Base-by-base conservation (phyloP, 1,140 invertebrate genomes). In the Drosophila sucinea region DNA sequence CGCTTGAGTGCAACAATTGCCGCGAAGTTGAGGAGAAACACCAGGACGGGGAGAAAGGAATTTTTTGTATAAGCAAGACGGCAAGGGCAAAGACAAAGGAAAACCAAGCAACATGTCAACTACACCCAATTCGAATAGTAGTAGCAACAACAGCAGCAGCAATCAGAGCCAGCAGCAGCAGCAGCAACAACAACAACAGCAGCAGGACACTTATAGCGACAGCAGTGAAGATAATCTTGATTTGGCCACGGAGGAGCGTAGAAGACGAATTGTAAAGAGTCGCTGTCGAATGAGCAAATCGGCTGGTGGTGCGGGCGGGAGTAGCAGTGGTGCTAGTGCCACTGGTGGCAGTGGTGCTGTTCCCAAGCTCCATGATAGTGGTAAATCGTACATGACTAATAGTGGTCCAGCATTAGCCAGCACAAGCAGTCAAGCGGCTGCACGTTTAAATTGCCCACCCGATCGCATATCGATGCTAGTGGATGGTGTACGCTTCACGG, bases 401-500 rank as follows among this genome's bases (percentile, higher is more conserved):
- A 33, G 51, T 27, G 51, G 63, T 25, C 32, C 61, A 40, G 56
- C 73, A 38, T 11, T 38, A 11, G 35, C 35, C 10, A 38, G 35
- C 7, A 76, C 71, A 8, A 74, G 75, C 54, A 69, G 54, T 38
- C 67, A 60, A 4, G 70, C 68, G 10, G 70, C 68, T 3, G 81
- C 66, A 0, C 85, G 85, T 1, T 32, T 79, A 1, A 51, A 51
- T 4, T 33, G 40, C 2, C 85, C 84, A 0, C 86, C 81, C 0
- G 91, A 92, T 23, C 79, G 92, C 7, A 95, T 99, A 25, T 98
- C 97, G 1, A 93, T 99, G 29, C 96, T 99, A 17, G 98, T 99
- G 4, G 98, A 99, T 91, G 98, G 97, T 75, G 98, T 98, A 0
- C 94, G 98, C 77, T 98, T 98, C 92, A 95, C 98, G 4, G 95